Percentiles rank a stretch among this genome's conserved stretches.
Evolutionary conservation across 2,888 invertebrate species (phyloP).

Genomic region (Elegia similella): DNA sequence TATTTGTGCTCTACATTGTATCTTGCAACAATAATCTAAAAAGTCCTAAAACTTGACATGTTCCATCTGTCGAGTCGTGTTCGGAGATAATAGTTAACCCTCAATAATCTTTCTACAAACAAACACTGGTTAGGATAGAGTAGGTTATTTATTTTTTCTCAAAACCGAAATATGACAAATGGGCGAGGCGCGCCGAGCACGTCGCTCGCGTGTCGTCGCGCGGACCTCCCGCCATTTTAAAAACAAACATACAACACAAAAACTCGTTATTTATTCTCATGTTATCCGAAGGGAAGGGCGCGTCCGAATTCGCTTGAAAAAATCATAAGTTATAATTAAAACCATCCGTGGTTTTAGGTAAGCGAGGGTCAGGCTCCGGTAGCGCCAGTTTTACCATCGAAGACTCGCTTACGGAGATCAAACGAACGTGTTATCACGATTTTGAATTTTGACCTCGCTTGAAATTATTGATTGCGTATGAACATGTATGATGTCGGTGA

Average conservation of each 20-base stretch:
- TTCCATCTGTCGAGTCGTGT: slow-evolving; percentile 61
- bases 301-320: slow-evolving; percentile 76
- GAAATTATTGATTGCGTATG: background rate
- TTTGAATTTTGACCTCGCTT: slow-evolving; percentile 8
- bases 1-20: slow-evolving; percentile 15
- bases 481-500: slow-evolving; percentile 39
- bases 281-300: slow-evolving; percentile 76
- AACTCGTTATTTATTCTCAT: slow-evolving; percentile 79
- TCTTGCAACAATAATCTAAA: slow-evolving; percentile 43
- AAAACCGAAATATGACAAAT: slow-evolving; percentile 79
- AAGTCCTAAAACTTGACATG: slow-evolving; percentile 50
- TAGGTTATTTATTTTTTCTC: slow-evolving; percentile 76
- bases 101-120: slow-evolving; percentile 73
- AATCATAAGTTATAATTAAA: slow-evolving; percentile 80
- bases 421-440: background rate
- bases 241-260: slow-evolving; percentile 80
- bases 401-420: background rate
- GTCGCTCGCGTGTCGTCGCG: slow-evolving; percentile 79
- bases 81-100: slow-evolving; percentile 71
- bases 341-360: slow-evolving; percentile 50
- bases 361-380: background rate
- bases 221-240: slow-evolving; percentile 82
- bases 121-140: slow-evolving; percentile 73
- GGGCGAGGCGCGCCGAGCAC: slow-evolving; percentile 61
- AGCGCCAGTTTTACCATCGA: slow-evolving; percentile 26